Evolutionary conservation across 53 echinoderm and acorn worm species (phyloP).

Genomic region (Luidia sarsii): DNA sequence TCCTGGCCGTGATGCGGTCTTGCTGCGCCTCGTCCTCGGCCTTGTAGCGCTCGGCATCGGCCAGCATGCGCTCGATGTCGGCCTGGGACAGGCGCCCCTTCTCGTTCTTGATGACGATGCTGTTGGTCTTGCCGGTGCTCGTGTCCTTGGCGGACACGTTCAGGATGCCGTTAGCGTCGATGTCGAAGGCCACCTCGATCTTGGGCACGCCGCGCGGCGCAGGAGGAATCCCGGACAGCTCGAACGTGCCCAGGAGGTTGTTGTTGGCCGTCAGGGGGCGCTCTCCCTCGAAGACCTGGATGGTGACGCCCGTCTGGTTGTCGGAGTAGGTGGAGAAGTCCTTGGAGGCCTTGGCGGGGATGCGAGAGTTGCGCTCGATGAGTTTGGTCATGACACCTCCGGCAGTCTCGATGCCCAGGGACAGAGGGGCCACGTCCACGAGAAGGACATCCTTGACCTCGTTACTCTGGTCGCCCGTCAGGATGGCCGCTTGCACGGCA

Average conservation of each 20-base stretch:
- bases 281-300: slow-evolving; percentile 86
- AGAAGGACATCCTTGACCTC: slow-evolving; percentile 86
- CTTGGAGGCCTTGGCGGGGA: slow-evolving; percentile 80
- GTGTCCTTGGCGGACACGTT: slow-evolving; percentile 82
- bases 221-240: slow-evolving; percentile 79
- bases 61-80: slow-evolving; percentile 86
- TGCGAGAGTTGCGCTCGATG: slow-evolving; percentile 88
- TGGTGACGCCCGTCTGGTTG: slow-evolving; percentile 80
- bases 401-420: no score
- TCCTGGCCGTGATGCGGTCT: slow-evolving; percentile 77
- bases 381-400: slow-evolving; percentile 93
- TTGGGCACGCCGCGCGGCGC: slow-evolving; percentile 83
- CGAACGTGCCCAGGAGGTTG: slow-evolving; percentile 77
- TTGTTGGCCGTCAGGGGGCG: slow-evolving; percentile 92
- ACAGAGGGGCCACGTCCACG: slow-evolving; percentile 87
- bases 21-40: no score
- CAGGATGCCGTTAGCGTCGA: no score
- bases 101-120: slow-evolving; percentile 83
- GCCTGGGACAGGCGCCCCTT: slow-evolving; percentile 78
- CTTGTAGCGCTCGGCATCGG: slow-evolving; percentile 84
- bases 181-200: slow-evolving; percentile 86
- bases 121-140: slow-evolving; percentile 72
- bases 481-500: slow-evolving; percentile 95
- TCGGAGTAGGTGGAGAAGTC: slow-evolving; percentile 85
- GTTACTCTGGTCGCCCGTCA: slow-evolving; percentile 85